Conservation (phyloP, 2,888 invertebrate genomes). For the Julus scanicus region DNA sequence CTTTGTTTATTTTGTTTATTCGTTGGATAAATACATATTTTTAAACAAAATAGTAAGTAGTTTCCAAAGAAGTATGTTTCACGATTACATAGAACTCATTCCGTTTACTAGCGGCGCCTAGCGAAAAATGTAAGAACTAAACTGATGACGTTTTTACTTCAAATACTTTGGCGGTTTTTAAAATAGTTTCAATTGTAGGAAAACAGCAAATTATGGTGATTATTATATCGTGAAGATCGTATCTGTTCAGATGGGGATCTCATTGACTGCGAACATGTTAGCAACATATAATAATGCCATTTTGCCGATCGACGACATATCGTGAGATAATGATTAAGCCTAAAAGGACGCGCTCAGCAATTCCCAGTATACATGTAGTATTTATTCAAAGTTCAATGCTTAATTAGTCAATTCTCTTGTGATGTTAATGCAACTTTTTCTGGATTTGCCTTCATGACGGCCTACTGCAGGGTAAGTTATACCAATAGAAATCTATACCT, state of each 20-base stretch:
- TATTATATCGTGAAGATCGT: background rate
- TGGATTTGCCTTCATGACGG: no score
- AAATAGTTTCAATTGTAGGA: background rate
- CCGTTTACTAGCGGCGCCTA: background rate
- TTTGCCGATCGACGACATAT: background rate
- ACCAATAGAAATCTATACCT: no score
- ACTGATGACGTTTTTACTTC: background rate
- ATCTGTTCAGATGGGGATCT: background rate
- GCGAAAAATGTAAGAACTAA: background rate
- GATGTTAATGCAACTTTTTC: no score
- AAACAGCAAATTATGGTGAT: background rate
- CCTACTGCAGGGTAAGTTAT: no score
- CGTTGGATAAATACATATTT: no score
- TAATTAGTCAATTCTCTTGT: no score
- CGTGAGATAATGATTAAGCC: background rate
- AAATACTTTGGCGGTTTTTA: background rate
- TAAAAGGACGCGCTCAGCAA: background rate
- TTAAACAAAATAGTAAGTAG: background rate
- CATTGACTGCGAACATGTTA: background rate
- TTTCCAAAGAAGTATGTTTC: constrained; percentile 12
- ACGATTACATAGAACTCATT: background rate
- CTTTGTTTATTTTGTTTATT: no score
- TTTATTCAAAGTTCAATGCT: no score
- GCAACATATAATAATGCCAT: background rate
- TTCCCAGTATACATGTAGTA: no score